Conservation (phyloP, 2,113 vertebrate genomes). For the Symphodus melops region DNA sequence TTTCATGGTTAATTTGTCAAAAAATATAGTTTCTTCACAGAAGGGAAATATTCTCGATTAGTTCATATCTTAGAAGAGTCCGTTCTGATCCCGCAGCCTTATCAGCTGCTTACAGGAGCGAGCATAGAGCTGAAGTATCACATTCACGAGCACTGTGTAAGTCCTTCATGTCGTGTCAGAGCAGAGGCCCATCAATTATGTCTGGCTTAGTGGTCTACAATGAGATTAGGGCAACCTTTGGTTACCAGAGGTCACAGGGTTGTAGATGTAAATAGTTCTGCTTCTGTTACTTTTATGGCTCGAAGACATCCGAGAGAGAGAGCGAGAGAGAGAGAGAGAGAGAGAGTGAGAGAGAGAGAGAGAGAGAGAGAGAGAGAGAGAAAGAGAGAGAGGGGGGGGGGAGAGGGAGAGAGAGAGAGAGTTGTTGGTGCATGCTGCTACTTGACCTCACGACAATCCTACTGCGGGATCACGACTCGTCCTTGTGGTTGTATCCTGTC, state of each 20-base stretch:
- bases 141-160: constrained; percentile 34
- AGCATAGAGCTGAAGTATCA: constrained; percentile 31
- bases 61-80: not conserved
- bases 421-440: constrained; percentile 18
- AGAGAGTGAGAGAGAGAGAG: not conserved
- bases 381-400: constrained; percentile 15
- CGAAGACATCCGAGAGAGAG: constrained; percentile 21
- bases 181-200: constrained; percentile 53
- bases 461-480: constrained; percentile 3
- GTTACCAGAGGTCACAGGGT: constrained; percentile 41
- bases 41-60: not conserved
- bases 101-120: constrained; percentile 20
- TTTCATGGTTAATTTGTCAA: too few species aligned
- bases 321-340: not conserved
- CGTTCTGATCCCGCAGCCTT: not conserved
- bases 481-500: constrained; percentile 5
- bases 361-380: constrained; percentile 21
- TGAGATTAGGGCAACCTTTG: constrained; percentile 69
- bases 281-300: constrained; percentile 51
- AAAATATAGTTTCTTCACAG: too few species aligned
- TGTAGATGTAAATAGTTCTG: constrained; percentile 65
- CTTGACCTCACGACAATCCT: constrained; percentile 36
- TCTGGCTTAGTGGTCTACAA: constrained; percentile 66
- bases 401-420: constrained; percentile 18
- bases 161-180: constrained; percentile 61